Percentiles rank a stretch among this genome's conserved stretches.
phyloP scores from a whole-genome alignment of 2,888 invertebrate genomes.

The Ceramica pisi region DNA sequence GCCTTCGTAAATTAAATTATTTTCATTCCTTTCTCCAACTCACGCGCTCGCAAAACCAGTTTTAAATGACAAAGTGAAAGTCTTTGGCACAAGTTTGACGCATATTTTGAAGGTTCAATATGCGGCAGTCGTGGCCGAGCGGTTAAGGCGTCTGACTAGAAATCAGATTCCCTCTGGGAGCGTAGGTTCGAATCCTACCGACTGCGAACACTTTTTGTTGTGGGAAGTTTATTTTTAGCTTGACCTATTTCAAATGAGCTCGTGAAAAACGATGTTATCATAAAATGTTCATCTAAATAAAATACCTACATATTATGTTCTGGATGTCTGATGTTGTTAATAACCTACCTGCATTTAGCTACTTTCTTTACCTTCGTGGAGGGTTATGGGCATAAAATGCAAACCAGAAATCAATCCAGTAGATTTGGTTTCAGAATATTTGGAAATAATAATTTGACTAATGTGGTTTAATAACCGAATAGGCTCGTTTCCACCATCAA shows the following conservation, averaged over 20 bases:
- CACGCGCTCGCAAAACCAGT: constrained; percentile 42
- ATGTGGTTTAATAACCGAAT: no score
- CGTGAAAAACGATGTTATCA: background rate
- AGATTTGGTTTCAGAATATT: no score
- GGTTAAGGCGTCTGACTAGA: constrained; percentile 97
- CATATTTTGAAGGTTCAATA: background rate
- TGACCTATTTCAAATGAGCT: background rate
- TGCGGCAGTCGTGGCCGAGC: constrained; percentile 95
- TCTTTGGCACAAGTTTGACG: background rate
- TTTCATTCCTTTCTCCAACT: constrained; percentile 38
- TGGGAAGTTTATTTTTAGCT: constrained; percentile 24
- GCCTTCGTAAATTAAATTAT: constrained; percentile 18
- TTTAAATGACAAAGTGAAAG: constrained; percentile 48
- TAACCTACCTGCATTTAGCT: no score
- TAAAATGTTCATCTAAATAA: no score
- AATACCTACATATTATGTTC: no score
- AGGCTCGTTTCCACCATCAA: no score
- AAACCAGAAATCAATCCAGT: no score
- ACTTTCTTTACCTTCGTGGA: no score
- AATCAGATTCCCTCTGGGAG: constrained; percentile 97
- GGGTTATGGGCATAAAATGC: no score
- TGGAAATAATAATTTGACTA: no score
- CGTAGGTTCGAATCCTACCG: constrained; percentile 97
- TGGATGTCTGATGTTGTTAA: no score
- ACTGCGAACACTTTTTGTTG: constrained; percentile 89